Percentiles rank a stretch among this genome's conserved stretches.
Conservation (phyloP, 2,888 invertebrate species). For the Drosophila austrosaltans region DNA sequence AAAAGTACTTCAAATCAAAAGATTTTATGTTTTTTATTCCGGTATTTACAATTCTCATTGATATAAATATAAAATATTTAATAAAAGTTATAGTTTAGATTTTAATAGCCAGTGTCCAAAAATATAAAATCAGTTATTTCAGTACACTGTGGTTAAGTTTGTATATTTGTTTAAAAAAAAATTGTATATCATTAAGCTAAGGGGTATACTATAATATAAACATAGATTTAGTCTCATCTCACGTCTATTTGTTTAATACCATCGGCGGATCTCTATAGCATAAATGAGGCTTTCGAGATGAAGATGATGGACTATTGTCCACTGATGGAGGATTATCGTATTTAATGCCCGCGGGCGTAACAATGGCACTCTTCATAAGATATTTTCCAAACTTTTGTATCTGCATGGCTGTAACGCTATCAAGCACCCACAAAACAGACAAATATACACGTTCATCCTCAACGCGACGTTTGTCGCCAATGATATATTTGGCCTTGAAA, state of each 20-base stretch:
- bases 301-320: not conserved
- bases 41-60: no score
- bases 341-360: conserved; percentile 58
- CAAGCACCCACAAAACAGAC: conserved; percentile 86
- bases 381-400: conserved; percentile 84
- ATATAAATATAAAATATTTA: no score
- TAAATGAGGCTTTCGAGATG: conserved; percentile 19
- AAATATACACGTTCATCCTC: conserved; percentile 84
- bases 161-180: no score
- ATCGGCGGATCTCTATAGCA: conserved; percentile 45
- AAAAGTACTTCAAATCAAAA: no score
- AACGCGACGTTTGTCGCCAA: conserved; percentile 83
- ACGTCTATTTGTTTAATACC: conserved; percentile 52
- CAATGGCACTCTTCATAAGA: conserved; percentile 65
- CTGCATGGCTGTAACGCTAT: conserved; percentile 86
- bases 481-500: conserved; percentile 84
- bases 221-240: conserved; percentile 8
- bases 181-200: no score
- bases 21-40: no score
- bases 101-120: no score
- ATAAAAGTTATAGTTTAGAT: no score
- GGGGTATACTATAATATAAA: not conserved
- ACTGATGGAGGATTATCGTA: conserved; percentile 49
- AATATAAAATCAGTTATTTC: no score
- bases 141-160: no score